Evolutionary conservation across 1,140 invertebrate genomes (phyloP).

Genomic region (Aphidius gifuensis): DNA sequence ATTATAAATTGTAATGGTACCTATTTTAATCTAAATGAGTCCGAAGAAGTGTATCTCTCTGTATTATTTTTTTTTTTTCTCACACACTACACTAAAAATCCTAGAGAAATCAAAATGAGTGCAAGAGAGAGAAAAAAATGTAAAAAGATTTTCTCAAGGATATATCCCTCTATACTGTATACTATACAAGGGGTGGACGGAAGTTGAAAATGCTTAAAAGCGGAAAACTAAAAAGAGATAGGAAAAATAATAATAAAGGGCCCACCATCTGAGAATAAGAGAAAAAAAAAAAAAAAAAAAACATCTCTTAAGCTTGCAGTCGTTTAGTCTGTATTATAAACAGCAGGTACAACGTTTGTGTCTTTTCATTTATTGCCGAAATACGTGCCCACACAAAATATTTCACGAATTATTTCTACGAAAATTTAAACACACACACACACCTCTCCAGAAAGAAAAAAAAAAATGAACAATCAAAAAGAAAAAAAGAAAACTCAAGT

Average conservation of each 20-base stretch:
- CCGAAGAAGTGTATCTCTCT: conserved; percentile 7
- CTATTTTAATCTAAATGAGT: conserved; percentile 31
- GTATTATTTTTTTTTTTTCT: neutral
- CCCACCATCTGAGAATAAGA: neutral
- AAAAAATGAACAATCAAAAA: too few relatives aligned
- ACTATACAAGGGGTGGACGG: neutral
- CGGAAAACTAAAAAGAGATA: conserved; percentile 6
- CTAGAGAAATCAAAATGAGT: too few relatives aligned
- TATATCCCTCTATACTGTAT: too few relatives aligned
- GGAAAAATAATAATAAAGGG: too few relatives aligned
- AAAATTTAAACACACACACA: conserved; percentile 1
- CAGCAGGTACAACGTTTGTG: conserved; percentile 24
- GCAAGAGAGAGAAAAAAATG: too few relatives aligned
- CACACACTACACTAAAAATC: too few relatives aligned
- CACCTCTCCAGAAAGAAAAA: too few relatives aligned
- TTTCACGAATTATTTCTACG: conserved; percentile 33
- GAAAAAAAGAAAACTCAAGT: too few relatives aligned
- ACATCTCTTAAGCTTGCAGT: conserved; percentile 20
- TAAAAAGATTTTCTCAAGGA: too few relatives aligned
- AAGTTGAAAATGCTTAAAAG: neutral
- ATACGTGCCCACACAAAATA: conserved; percentile 40
- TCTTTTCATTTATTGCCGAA: conserved; percentile 42
- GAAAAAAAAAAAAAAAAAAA: conserved; percentile 11
- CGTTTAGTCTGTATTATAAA: conserved; percentile 1
- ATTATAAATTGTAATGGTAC: conserved; percentile 43